Base-by-base conservation (phyloP, 2,113 vertebrate species). In the Nibea coibor region DNA sequence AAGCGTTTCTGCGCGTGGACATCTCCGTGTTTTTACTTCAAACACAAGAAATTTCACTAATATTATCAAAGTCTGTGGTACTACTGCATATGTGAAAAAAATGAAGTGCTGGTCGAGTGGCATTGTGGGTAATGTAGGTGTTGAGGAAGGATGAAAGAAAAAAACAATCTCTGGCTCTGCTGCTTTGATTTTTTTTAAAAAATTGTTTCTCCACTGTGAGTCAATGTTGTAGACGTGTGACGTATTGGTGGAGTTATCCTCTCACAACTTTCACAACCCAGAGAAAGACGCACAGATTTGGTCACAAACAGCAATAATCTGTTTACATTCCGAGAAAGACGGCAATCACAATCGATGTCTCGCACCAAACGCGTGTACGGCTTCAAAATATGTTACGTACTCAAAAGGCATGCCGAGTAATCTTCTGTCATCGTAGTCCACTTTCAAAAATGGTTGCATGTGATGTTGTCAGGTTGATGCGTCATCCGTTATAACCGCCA, bases 311-410 rank as follows among this genome's bases (percentile, higher is more conserved):
- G 54, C 24, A 72, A 31, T 53, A 48, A 89, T 76, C 24, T 39
- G 76, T 67, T 85, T 80, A 91, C 90, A 90, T 93, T 93, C 91
- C 91, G 79, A 83, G 87, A 78, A 31, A 4, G 2, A 62, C 12
- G 2, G 14, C 73, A 54, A 54, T 75, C 53, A 81, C n/a, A 22
- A 57, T 31, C 42, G 3, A 72, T 61, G 42, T 31, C 31, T 2
- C 26, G 70, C 75, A 20, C 59, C 66, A 65, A 73, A 22, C 61
- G 19, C n/a, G 20, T 2, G 11, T 31, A 9, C 35, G 65, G 24
- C 51, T 71, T 15, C 6, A 12, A 62, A 58, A 12, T 42, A 24
- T n/a, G 10, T 51, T 39, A 39, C 31, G 14, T 53, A 6, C 31
- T 54, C 16, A 0, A 19, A 45, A 0, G 35, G 15, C 45, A 78